These are phyloP conservation scores for Platyrinchus mystaceus DNA, from an alignment of 2,797 vertebrate species.

Conservation along the genomic window DNA sequence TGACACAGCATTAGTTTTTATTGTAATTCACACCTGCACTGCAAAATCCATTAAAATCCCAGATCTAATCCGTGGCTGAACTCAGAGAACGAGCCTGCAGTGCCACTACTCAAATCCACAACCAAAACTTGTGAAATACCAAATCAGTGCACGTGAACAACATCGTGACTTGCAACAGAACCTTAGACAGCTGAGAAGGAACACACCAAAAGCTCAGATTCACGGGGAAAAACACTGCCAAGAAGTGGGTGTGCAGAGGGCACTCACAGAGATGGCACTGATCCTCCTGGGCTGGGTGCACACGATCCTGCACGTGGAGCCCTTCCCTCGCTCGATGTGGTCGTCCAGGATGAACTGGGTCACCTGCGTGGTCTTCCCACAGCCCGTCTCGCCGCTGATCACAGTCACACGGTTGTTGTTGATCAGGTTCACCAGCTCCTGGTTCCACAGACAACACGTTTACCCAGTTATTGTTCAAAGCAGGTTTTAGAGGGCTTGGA, in stretches of 20 bases:
- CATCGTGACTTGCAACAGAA: rapidly evolving
- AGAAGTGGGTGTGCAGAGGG: background rate
- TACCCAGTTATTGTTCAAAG: rapidly evolving
- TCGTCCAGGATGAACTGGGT: slow-evolving; percentile 96
- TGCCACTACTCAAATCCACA: rapidly evolving
- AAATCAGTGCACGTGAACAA: rapidly evolving
- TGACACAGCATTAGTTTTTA: background rate
- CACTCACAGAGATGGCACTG: slow-evolving; percentile 93
- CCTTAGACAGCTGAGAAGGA: rapidly evolving
- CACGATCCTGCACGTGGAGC: slow-evolving; percentile 89
- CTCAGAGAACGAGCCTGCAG: background rate
- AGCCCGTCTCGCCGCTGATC: slow-evolving; percentile 95
- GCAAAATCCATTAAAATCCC: background rate
- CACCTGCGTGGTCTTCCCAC: slow-evolving; percentile 97
- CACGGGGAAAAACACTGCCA: rapidly evolving
- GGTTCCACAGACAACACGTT: background rate
- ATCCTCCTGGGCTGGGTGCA: slow-evolving; percentile 96
- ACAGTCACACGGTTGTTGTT: slow-evolving; percentile 85
- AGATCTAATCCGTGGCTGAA: rapidly evolving
- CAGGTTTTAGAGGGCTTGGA: rapidly evolving
- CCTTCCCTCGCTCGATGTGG: slow-evolving; percentile 84
- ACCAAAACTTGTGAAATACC: rapidly evolving
- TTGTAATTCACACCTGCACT: background rate
- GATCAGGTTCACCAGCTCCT: slow-evolving; percentile 90
- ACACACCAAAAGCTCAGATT: background rate